Evolutionary conservation across 2,113 vertebrate species (phyloP).

Genomic region (Pelodiscus sinensis): DNA sequence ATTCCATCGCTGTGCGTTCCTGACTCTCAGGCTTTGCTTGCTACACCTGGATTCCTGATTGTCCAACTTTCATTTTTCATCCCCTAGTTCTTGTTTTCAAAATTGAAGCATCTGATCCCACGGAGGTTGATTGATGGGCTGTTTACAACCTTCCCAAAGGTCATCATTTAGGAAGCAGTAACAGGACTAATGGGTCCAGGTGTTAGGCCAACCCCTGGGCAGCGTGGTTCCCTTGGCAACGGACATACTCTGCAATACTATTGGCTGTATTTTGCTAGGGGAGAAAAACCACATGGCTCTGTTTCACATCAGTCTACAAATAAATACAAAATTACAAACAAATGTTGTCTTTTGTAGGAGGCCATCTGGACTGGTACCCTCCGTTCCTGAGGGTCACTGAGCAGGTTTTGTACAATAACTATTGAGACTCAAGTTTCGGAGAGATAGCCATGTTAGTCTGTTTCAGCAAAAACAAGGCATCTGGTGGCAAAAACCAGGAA

Average conservation of each 20-base stretch:
- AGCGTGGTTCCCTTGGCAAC: constrained; percentile 45
- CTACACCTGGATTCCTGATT: constrained; percentile 9
- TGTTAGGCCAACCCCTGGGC: background rate
- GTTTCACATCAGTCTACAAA: constrained; percentile 25
- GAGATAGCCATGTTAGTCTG: no score
- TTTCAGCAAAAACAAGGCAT: no score
- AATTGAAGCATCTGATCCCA: background rate
- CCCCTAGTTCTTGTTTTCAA: background rate
- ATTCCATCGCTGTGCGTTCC: background rate
- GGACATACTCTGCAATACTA: constrained; percentile 21
- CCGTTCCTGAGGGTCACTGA: background rate
- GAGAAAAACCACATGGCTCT: constrained; percentile 22
- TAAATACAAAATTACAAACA: background rate
- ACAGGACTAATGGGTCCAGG: constrained; percentile 4
- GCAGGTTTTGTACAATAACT: background rate
- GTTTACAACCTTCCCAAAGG: background rate
- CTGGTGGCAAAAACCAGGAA: no score
- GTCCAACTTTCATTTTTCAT: background rate
- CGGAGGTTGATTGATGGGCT: background rate
- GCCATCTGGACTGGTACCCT: background rate
- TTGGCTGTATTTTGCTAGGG: constrained; percentile 32
- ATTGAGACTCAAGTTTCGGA: no score
- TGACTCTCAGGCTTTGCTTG: constrained; percentile 10
- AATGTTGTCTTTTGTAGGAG: background rate
- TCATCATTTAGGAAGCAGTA: constrained; percentile 30